Base-by-base conservation (phyloP, 2,888 invertebrate species). In the Hofmannophila pseudospretella region DNA sequence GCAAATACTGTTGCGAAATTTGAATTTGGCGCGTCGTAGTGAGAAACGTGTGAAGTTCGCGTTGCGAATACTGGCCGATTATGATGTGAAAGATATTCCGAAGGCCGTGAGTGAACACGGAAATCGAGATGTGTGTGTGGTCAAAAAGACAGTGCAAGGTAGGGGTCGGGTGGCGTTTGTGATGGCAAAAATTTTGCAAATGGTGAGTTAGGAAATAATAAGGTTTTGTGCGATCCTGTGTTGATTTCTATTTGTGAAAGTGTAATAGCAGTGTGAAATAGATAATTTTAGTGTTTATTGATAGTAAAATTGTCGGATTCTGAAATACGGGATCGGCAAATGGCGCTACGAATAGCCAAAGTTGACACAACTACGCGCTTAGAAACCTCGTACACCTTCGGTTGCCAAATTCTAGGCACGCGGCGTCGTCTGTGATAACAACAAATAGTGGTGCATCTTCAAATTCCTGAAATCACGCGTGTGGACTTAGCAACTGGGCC, bases 141-240 rank as follows among this genome's bases (percentile, higher is more conserved):
- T 87, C 87, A 85, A 86, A 89, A 89, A 89, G 89, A 89, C 89
- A 90, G 90, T 90, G 91, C 90, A 91, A 89, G 90, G 90, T 90
- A 90, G 91, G 91, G 90, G 90, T 90, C 91, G 91, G 90, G 90
- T 90, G 91, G 91, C 90, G 90, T 90, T 88, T 91, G 92, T 91
- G 90, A 92, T 92, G 92, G 91, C 91, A 91, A 90, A 91, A 90
- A 80, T 90, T 90, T 90, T 90, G 89, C 90, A 89, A 90, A 90
- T 91, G 92, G 92, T 92, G 90, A 92, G 92, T 90, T 88, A 88
- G 87, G 85, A 80, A 74, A 66, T 78, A 76, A 71, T 78, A 74
- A 69, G 61, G 69, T 71, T 68, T 69, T 65, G 72, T 69, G 66
- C 59, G 73, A 48, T 54, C 59, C 51, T 51, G 62, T 63, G 64